phyloP scores from a whole-genome alignment of 37 sponge, comb jelly and placozoan species.

The Eunapius fragilis region DNA sequence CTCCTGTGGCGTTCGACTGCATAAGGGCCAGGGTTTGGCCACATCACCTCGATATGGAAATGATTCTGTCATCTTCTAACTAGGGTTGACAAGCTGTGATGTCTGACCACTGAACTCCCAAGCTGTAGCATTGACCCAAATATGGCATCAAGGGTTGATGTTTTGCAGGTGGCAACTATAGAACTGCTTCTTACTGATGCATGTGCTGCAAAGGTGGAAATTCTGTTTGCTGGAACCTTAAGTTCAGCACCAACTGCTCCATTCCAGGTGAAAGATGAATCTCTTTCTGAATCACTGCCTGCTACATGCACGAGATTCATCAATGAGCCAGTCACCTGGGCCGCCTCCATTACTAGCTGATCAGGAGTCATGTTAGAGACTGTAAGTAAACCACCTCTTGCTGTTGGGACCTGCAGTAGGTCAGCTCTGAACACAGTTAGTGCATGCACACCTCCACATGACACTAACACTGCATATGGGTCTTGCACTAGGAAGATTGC shows the following conservation, averaged over 20 bases:
- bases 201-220: not conserved
- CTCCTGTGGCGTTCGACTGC: not conserved
- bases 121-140: not conserved
- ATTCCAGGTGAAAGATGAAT: not conserved
- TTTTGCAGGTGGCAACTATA: not conserved
- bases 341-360: too few species aligned
- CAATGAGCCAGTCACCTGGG: too few species aligned
- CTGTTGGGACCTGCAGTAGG: too few species aligned
- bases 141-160: not conserved
- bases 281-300: not conserved
- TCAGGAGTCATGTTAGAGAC: too few species aligned
- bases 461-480: too few species aligned
- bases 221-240: not conserved
- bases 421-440: too few species aligned
- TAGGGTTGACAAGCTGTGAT: not conserved
- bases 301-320: not conserved
- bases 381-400: too few species aligned
- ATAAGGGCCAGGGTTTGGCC: not conserved
- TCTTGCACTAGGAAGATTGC: too few species aligned
- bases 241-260: not conserved
- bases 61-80: not conserved
- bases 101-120: not conserved
- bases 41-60: not conserved
- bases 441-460: too few species aligned
- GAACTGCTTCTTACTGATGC: not conserved